Evolutionary conservation across 2,113 vertebrate genomes (phyloP), one percentile per base, ranked within the genome.

Genomic region (Casuarius casuarius): DNA sequence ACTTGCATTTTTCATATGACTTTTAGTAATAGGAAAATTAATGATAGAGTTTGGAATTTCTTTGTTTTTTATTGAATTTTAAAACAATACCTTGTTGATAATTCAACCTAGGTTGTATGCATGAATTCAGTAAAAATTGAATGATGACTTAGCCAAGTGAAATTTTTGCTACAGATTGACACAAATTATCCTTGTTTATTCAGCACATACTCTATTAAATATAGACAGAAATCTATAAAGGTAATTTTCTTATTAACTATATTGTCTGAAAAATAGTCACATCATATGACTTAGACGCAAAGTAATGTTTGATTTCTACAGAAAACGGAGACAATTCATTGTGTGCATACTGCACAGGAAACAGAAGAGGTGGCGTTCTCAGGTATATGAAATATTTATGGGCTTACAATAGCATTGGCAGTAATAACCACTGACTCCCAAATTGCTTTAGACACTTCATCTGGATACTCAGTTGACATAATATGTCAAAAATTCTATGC

Each of bases 311-410:
- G 46, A 42, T 10, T 85, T 75, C 76, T 71, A 59, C 58, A 87
- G 44, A 79, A 91, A 7, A 0, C 16, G 62, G 49, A 79, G 20
- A 61, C 5, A 21, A 54, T 44, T 35, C 5, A 62, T 29, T 40
- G 14, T 80, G 33, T 93, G 76, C 28, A 19, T 76, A 52, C 68
- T 42, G 49, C 33, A 85, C 76, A 89, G 54, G 17, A 84, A 87
- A 59, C 3, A 92, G 61, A 91, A 87, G 71, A 94, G 40, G 59
- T 82, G 26, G 29, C 84, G 18, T 79, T 92, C 33, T 91, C 49
- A 80, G 40, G 6, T 92, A 29, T 74, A 92, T 94, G 0, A 95
- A 97, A 80, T 89, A 96, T 94, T 95, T 89, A 94, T 85, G 74
- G 49, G 9, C 16, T 88, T 84, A 81, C 67, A 84, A 49, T 66